Conservation (phyloP, 2,797 vertebrate species). For the Manis javanica region DNA sequence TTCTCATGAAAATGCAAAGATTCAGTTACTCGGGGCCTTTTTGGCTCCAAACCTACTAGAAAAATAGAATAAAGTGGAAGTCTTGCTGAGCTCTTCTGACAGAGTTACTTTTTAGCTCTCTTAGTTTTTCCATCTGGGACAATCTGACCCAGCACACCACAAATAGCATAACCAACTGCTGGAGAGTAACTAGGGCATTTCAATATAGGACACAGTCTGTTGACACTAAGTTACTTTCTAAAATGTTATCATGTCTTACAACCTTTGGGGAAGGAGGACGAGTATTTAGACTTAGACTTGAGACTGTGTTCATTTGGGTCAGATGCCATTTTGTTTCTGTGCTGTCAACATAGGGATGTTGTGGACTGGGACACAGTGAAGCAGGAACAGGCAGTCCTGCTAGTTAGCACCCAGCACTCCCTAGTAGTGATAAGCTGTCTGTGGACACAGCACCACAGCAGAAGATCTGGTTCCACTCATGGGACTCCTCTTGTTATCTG, state of each 20-base stretch:
- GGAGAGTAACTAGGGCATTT: background rate
- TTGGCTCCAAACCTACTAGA: background rate
- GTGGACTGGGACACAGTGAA: background rate
- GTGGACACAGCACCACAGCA: background rate
- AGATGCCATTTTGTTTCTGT: background rate
- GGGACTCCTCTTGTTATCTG: background rate
- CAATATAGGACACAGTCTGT: background rate
- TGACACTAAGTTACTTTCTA: background rate
- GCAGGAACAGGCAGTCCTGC: background rate
- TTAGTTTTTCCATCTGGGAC: conserved; percentile 1
- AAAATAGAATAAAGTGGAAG: background rate
- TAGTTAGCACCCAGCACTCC: background rate
- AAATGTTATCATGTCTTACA: accelerated
- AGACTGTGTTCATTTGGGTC: background rate
- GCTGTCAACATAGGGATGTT: background rate
- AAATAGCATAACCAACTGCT: background rate
- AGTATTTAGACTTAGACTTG: background rate
- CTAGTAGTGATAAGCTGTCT: too few species aligned
- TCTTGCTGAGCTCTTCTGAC: background rate
- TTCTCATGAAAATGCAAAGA: conserved; percentile 35
- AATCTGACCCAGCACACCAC: background rate
- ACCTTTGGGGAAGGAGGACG: background rate
- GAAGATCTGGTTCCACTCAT: background rate
- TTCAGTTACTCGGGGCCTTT: background rate
- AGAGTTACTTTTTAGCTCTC: background rate